Percentiles rank a stretch among this genome's conserved stretches.
Evolutionary conservation across 1,140 invertebrate genomes (phyloP).

Genomic region (Drosophila bipectinata): DNA sequence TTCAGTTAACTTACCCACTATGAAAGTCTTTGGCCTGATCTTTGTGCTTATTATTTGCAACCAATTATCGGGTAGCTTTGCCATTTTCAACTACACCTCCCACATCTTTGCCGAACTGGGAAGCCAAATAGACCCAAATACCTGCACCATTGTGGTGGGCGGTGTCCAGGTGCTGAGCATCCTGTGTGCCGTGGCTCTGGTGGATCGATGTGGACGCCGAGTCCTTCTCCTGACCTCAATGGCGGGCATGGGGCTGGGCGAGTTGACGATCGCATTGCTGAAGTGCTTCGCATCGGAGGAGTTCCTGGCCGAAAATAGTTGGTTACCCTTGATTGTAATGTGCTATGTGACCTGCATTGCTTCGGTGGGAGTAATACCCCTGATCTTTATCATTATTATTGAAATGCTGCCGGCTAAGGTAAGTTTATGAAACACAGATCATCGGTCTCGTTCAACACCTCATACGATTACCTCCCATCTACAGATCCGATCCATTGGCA

Average conservation of each 20-base stretch:
- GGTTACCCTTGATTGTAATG: constrained; percentile 63
- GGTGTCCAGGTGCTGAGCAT: constrained; percentile 64
- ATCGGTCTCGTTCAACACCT: no score
- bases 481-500: constrained; percentile 69
- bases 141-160: constrained; percentile 90
- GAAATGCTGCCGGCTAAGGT: constrained; percentile 70
- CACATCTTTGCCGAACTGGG: constrained; percentile 88
- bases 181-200: constrained; percentile 42
- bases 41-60: constrained; percentile 62
- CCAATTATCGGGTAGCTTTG: constrained; percentile 84
- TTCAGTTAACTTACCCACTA: constrained; percentile 54
- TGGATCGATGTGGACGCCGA: constrained; percentile 65
- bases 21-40: constrained; percentile 63
- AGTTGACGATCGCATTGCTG: constrained; percentile 51
- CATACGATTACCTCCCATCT: neutral
- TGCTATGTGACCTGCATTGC: constrained; percentile 53
- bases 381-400: constrained; percentile 63
- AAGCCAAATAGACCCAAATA: constrained; percentile 85
- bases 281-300: constrained; percentile 29
- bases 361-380: constrained; percentile 55
- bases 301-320: constrained; percentile 47
- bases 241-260: constrained; percentile 56
- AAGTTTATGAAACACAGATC: constrained; percentile 7
- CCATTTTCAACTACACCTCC: constrained; percentile 85
- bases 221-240: constrained; percentile 60